A percentile compares a stretch with the other conserved stretches of the same genome.
Conservation (phyloP, 1,140 invertebrate genomes). For the Drosophila suzukii region DNA sequence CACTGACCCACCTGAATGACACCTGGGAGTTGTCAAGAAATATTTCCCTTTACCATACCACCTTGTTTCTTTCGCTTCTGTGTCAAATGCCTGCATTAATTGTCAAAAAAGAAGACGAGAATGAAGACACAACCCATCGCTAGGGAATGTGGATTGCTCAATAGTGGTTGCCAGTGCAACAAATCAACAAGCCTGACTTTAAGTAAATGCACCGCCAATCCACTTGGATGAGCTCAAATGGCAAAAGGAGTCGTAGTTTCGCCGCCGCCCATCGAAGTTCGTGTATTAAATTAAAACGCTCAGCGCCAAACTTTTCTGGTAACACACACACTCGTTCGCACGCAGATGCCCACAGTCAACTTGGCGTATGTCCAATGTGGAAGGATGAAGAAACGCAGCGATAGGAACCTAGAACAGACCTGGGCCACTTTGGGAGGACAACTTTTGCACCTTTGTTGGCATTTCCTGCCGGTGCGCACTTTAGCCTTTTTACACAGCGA, state of each 20-base stretch:
- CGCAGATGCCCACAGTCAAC: constrained; percentile 16
- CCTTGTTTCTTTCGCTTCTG: constrained; percentile 10
- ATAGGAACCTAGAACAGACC: constrained; percentile 16
- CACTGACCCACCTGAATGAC: constrained; percentile 34
- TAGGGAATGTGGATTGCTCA: constrained; percentile 28
- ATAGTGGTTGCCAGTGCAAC: constrained; percentile 25
- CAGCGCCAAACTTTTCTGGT: constrained; percentile 63
- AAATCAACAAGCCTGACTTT: constrained; percentile 73
- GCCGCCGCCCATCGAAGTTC: constrained; percentile 61
- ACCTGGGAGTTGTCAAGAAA: constrained; percentile 43
- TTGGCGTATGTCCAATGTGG: constrained; percentile 58
- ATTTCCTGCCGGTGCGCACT: constrained; percentile 49
- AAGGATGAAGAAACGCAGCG: background rate
- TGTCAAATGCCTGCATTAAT: constrained; percentile 58
- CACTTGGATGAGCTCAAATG: constrained; percentile 59
- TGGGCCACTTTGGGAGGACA: constrained; percentile 21
- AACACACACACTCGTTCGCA: constrained; percentile 13
- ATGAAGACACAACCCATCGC: constrained; percentile 27
- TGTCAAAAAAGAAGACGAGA: constrained; percentile 20
- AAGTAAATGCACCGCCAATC: constrained; percentile 74
- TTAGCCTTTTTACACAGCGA: constrained; percentile 6
- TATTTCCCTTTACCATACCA: background rate
- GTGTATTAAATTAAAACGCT: constrained; percentile 81
- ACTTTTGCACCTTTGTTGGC: constrained; percentile 68
- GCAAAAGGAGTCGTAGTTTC: constrained; percentile 21